Evolutionary conservation across 1,140 invertebrate species (phyloP).

Genomic region (Hyposmocoma kahamanoa): DNA sequence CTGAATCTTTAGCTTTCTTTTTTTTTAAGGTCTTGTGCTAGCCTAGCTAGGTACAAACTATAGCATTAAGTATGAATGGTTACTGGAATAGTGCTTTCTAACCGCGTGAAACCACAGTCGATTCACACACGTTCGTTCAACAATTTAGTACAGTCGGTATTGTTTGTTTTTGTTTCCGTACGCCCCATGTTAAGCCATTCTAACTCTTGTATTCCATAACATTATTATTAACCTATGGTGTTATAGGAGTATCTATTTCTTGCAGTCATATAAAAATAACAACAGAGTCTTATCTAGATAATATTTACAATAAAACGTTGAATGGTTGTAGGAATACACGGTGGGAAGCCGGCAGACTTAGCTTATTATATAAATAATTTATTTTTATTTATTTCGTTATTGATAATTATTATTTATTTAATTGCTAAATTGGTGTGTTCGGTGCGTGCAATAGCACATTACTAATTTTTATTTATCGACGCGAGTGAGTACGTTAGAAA

Average conservation of each 20-base stretch:
- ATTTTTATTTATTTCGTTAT: constrained; percentile 26
- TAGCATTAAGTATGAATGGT: too few species aligned
- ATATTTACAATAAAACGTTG: constrained; percentile 65
- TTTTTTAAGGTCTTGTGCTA: too few species aligned
- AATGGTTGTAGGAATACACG: constrained; percentile 54
- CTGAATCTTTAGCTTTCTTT: too few species aligned
- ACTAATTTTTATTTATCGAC: constrained; percentile 54
- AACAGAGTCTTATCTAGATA: constrained; percentile 67
- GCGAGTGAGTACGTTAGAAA: constrained; percentile 43
- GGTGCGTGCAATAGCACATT: constrained; percentile 71
- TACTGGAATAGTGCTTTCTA: too few species aligned
- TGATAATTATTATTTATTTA: constrained; percentile 42
- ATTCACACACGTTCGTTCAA: too few species aligned
- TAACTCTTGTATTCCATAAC: too few species aligned
- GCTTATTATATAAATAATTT: too few species aligned
- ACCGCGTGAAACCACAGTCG: too few species aligned
- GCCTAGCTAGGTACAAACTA: too few species aligned
- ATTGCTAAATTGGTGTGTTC: constrained; percentile 68
- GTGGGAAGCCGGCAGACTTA: constrained; percentile 63
- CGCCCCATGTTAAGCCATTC: too few species aligned
- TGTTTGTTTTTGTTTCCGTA: too few species aligned
- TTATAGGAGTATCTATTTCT: constrained; percentile 62
- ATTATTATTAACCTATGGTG: constrained; percentile 51
- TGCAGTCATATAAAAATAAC: constrained; percentile 73
- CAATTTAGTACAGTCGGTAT: too few species aligned